A percentile compares a stretch with the other conserved stretches of the same genome.
Conservation (phyloP, 2,113 vertebrate species). For the Megaleporinus macrocephalus region DNA sequence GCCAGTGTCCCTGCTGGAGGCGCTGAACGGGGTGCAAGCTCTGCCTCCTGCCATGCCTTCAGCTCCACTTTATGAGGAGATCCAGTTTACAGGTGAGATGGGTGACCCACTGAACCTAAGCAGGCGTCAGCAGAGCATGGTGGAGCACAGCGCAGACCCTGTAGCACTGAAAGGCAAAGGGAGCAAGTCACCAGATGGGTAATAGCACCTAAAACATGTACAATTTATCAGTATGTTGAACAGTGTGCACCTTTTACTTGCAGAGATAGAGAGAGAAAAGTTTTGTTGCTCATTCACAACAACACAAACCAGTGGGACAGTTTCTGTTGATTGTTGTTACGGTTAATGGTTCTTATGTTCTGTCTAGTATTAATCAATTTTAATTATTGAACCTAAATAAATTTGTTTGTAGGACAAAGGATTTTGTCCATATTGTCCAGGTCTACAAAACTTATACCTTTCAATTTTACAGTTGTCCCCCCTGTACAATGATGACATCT, state of each 20-base stretch:
- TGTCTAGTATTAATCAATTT: not conserved
- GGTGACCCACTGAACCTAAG: conserved; percentile 75
- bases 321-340: too few relatives aligned
- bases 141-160: conserved; percentile 72
- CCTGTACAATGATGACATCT: too few relatives aligned
- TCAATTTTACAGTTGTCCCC: too few relatives aligned
- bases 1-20: conserved; percentile 88
- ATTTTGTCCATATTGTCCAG: too few relatives aligned
- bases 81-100: conserved; percentile 78
- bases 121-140: conserved; percentile 70
- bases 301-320: not conserved
- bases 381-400: too few relatives aligned
- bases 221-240: not conserved
- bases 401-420: too few relatives aligned
- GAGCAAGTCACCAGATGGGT: conserved; percentile 87
- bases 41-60: conserved; percentile 80
- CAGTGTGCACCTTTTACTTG: not conserved
- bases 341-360: not conserved
- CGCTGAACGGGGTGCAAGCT: conserved; percentile 83
- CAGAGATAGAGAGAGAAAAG: not conserved
- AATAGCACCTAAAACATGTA: conserved; percentile 35
- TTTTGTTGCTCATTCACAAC: not conserved
- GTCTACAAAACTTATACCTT: too few relatives aligned
- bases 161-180: conserved; percentile 77
- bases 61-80: conserved; percentile 86